Conservation (phyloP, 1,140 invertebrate genomes). For the Tenebrio molitor region DNA sequence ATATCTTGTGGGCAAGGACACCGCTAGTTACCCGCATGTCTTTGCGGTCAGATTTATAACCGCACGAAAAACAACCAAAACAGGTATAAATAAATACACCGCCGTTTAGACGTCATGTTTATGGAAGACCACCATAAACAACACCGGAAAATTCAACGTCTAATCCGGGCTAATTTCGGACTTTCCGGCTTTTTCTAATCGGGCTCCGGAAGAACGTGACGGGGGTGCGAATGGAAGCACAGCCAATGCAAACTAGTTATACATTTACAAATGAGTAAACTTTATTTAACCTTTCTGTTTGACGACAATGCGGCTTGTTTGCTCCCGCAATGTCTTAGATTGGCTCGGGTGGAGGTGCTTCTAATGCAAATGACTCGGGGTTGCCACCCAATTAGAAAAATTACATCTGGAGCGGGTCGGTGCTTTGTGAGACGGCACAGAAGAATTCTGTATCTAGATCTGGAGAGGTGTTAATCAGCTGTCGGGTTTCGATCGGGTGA, state of each 20-base stretch:
- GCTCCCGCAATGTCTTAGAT: conserved; percentile 12
- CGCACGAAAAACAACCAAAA: conserved; percentile 59
- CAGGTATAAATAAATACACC: conserved; percentile 58
- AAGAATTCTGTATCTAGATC: no score
- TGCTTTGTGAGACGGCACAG: no score
- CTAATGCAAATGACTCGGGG: conserved; percentile 55
- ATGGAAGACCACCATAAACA: conserved; percentile 28
- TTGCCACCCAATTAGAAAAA: no score
- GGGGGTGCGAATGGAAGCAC: conserved; percentile 2
- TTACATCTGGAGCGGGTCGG: no score
- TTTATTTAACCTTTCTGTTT: conserved; percentile 54
- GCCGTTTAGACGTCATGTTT: conserved; percentile 44
- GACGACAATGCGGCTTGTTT: conserved; percentile 32
- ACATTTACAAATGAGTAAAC: conserved; percentile 54
- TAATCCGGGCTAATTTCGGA: conserved; percentile 9
- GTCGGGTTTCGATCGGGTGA: no score
- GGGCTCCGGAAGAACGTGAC: conserved; percentile 33
- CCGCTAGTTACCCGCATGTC: conserved; percentile 62
- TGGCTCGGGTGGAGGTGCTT: conserved; percentile 48
- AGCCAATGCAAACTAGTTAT: conserved; percentile 43
- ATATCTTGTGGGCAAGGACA: conserved; percentile 63
- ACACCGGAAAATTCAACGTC: conserved; percentile 38
- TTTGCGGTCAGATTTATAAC: conserved; percentile 57
- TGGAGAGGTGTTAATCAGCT: no score
- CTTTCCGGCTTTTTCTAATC: conserved; percentile 30